These are phyloP conservation scores for Martes martes DNA, from an alignment of 2,113 vertebrate genomes.

Conservation along the genomic window DNA sequence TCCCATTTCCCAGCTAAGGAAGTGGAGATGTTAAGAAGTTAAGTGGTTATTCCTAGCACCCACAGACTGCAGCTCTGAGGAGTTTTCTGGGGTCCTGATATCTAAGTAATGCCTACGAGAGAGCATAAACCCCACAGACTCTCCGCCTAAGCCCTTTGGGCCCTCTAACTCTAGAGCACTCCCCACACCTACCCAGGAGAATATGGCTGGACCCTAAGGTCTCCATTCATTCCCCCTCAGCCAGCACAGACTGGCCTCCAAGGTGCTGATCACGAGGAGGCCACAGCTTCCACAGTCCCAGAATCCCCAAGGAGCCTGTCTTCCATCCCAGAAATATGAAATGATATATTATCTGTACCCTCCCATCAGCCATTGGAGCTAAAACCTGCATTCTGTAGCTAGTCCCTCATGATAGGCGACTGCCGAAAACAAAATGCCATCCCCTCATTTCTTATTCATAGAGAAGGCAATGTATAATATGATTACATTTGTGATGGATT, in stretches of 20 bases:
- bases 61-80: not conserved
- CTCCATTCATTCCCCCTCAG: not conserved
- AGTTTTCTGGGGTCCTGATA: accelerated
- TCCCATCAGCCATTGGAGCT: not conserved
- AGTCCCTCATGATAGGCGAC: not conserved
- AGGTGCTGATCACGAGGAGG: not conserved
- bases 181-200: not conserved
- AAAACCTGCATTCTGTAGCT: not conserved
- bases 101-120: not conserved
- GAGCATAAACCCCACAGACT: too few species aligned
- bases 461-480: constrained; percentile 45
- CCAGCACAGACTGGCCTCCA: not conserved
- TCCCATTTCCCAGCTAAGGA: not conserved
- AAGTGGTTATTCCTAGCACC: not conserved
- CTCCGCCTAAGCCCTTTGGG: too few species aligned
- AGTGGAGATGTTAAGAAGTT: not conserved
- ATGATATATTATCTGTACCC: not conserved
- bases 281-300: not conserved
- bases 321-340: not conserved
- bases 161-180: not conserved
- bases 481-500: constrained; percentile 54
- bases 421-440: constrained; percentile 14
- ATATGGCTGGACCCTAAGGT: not conserved
- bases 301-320: not conserved
- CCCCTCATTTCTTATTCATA: constrained; percentile 56